Conservation (phyloP, 2,888 invertebrate species). For the Theretra japonica region DNA sequence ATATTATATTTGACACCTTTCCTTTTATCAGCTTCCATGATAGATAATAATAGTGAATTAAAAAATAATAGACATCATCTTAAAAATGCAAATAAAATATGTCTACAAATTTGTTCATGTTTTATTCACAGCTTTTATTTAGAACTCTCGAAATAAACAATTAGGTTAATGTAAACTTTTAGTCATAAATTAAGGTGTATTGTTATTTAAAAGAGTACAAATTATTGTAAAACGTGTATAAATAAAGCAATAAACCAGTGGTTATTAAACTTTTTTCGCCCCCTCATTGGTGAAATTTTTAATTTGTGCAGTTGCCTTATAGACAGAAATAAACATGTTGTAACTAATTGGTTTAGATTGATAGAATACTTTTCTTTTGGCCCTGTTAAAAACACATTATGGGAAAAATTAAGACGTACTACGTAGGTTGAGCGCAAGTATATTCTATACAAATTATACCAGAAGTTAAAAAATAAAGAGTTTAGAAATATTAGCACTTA, state of each 20-base stretch:
- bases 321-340: neutral
- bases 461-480: neutral
- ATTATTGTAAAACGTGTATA: slow-evolving; percentile 39
- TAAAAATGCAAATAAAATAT: too few relatives aligned
- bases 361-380: too few relatives aligned
- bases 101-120: neutral
- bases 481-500: too few relatives aligned
- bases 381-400: too few relatives aligned
- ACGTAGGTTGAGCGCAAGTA: too few relatives aligned
- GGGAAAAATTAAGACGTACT: too few relatives aligned
- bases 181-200: slow-evolving; percentile 30
- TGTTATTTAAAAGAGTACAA: slow-evolving; percentile 50
- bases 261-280: slow-evolving; percentile 8
- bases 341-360: neutral
- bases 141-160: neutral
- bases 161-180: slow-evolving; percentile 28
- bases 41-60: too few relatives aligned
- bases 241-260: slow-evolving; percentile 14
- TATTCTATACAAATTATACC: too few relatives aligned
- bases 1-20: too few relatives aligned
- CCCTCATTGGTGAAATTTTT: neutral
- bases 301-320: neutral
- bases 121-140: neutral
- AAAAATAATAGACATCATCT: too few relatives aligned
- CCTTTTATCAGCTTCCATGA: too few relatives aligned